Evolutionary conservation across 2,888 invertebrate species (phyloP).

Genomic region (Tubulanus polymorphus): DNA sequence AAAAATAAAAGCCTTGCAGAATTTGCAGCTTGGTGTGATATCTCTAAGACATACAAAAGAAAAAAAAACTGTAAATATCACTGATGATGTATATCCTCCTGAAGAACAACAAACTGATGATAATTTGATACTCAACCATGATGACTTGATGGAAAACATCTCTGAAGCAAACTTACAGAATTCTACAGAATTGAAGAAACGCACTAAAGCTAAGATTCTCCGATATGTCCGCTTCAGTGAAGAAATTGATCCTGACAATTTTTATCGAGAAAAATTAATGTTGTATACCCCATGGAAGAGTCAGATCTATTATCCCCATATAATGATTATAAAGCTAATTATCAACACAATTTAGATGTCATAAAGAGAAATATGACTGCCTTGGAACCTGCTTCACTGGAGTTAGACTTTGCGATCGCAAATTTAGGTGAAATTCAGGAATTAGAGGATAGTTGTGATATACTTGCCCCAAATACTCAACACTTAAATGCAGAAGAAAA

Average conservation of each 20-base stretch:
- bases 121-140: too few relatives aligned
- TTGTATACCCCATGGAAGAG: slow-evolving; percentile 13
- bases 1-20: slow-evolving; percentile 15
- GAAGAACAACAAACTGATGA: too few relatives aligned
- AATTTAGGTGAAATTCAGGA: not conserved
- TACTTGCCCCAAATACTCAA: not conserved
- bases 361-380: not conserved
- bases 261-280: slow-evolving; percentile 17
- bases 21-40: slow-evolving; percentile 19
- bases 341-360: too few relatives aligned
- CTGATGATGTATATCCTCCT: too few relatives aligned
- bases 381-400: not conserved
- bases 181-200: slow-evolving; percentile 13
- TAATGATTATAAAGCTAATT: too few relatives aligned
- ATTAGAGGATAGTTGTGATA: not conserved
- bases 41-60: too few relatives aligned
- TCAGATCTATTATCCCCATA: too few relatives aligned
- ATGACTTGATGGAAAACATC: slow-evolving; percentile 7
- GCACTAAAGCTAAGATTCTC: slow-evolving; percentile 11
- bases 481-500: not conserved
- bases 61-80: too few relatives aligned
- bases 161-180: slow-evolving; percentile 13
- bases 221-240: slow-evolving; percentile 3
- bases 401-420: not conserved
- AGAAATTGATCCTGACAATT: slow-evolving; percentile 15